phyloP scores from a whole-genome alignment of 2,797 vertebrate genomes.

The Pipistrellus pipistrellus region DNA sequence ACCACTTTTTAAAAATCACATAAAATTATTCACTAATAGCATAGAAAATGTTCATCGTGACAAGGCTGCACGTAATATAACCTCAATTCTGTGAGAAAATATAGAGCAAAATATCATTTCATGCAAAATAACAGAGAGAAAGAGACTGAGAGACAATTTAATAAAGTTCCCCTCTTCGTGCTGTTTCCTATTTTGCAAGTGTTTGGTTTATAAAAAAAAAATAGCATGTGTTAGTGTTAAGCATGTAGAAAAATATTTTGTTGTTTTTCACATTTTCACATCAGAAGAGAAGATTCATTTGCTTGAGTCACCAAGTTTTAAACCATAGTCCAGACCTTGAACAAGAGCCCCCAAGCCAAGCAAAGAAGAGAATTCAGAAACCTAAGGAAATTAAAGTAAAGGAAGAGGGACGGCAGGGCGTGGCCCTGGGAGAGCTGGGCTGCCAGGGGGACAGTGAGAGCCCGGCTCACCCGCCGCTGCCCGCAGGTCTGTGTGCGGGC shows the following conservation, averaged over 20 bases:
- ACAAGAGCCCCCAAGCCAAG: not conserved
- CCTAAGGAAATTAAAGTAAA: not conserved
- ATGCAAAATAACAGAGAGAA: not conserved
- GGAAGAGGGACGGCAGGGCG: not conserved
- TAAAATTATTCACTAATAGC: not conserved
- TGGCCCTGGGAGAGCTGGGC: not conserved
- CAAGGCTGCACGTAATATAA: not conserved
- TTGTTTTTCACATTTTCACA: slow-evolving; percentile 15
- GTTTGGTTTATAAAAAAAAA: not conserved
- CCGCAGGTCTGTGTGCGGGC: slow-evolving; percentile 34
- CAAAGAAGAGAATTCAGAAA: not conserved
- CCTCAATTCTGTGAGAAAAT: slow-evolving; percentile 6
- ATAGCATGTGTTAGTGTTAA: not conserved
- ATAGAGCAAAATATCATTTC: not conserved
- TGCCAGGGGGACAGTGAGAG: not conserved
- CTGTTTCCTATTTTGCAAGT: not conserved
- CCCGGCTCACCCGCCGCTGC: slow-evolving; percentile 58
- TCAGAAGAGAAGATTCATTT: not conserved
- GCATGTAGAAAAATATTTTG: not conserved
- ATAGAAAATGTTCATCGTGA: not conserved
- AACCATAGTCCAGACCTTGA: not conserved
- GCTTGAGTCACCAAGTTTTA: not conserved
- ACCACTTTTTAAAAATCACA: not conserved
- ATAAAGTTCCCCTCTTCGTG: not conserved
- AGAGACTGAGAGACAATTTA: not conserved